Percentiles rank a stretch among this genome's conserved stretches.
phyloP scores from a whole-genome alignment of 2,888 invertebrate species.

The Oligia fasciuncula region DNA sequence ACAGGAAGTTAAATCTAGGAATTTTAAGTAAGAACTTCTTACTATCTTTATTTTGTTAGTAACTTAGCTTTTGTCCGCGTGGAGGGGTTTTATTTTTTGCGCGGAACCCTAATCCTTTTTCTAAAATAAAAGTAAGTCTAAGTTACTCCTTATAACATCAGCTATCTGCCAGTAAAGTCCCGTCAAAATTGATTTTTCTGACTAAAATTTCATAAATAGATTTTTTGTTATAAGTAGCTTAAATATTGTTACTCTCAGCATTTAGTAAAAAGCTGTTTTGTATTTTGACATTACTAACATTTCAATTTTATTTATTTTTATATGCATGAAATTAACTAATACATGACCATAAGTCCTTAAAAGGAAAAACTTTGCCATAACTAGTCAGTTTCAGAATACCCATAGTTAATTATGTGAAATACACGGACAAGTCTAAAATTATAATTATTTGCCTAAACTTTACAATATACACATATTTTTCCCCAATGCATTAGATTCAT shows the following conservation, averaged over 20 bases:
- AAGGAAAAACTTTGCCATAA: neutral
- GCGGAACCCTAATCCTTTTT: too few relatives aligned
- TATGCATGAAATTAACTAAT: too few relatives aligned
- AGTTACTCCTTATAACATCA: too few relatives aligned
- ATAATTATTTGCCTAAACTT: neutral
- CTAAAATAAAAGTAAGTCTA: too few relatives aligned
- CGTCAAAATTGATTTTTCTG: too few relatives aligned
- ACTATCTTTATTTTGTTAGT: too few relatives aligned
- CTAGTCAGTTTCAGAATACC: neutral
- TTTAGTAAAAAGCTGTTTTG: neutral
- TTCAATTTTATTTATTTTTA: neutral
- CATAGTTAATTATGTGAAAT: conserved; percentile 11
- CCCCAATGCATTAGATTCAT: neutral
- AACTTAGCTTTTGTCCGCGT: too few relatives aligned
- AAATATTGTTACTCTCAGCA: too few relatives aligned
- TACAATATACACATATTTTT: neutral
- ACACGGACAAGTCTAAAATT: conserved; percentile 1
- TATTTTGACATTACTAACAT: neutral
- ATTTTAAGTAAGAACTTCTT: neutral
- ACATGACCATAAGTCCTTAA: too few relatives aligned
- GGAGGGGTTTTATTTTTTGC: too few relatives aligned
- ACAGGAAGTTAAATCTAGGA: neutral
- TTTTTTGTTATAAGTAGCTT: neutral
- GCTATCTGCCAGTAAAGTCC: too few relatives aligned
- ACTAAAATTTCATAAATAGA: too few relatives aligned